phyloP scores from a whole-genome alignment of 2,797 vertebrate species.

The Manis pentadactyla region DNA sequence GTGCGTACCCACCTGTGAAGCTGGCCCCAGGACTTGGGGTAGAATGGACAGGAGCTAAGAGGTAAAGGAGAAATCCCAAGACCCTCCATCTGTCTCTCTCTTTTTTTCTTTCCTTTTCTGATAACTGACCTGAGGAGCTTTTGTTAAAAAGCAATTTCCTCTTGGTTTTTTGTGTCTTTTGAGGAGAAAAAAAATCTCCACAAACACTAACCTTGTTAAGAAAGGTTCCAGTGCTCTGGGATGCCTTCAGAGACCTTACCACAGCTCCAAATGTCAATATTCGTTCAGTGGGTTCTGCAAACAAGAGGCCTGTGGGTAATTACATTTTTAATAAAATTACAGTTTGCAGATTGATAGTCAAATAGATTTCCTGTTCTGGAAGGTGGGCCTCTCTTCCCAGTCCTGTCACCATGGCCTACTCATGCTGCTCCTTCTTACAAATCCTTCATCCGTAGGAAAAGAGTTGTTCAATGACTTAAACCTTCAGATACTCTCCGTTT shows the following conservation, averaged over 20 bases:
- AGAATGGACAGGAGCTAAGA: background rate
- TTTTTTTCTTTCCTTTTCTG: background rate
- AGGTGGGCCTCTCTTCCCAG: background rate
- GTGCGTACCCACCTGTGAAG: rapidly evolving
- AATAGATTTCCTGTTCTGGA: constrained; percentile 37
- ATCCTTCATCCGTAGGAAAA: constrained; percentile 63
- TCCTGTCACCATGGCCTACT: background rate
- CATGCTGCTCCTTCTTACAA: background rate
- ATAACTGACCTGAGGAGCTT: background rate
- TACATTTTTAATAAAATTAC: constrained; percentile 74
- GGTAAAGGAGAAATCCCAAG: background rate
- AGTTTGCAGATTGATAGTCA: constrained; percentile 62
- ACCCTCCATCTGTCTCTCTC: background rate
- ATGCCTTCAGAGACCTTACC: constrained; percentile 37
- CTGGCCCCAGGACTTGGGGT: rapidly evolving
- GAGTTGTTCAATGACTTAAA: constrained; percentile 71
- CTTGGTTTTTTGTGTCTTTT: background rate
- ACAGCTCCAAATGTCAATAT: constrained; percentile 60
- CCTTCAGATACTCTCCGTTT: constrained; percentile 67
- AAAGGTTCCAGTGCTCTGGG: background rate
- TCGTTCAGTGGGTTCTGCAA: constrained; percentile 22
- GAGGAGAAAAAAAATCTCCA: background rate
- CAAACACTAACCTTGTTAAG: background rate
- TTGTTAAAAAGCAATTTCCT: background rate
- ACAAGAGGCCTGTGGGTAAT: constrained; percentile 63